phyloP scores from a whole-genome alignment of 2,113 vertebrate species.

The Lonchura striata region DNA sequence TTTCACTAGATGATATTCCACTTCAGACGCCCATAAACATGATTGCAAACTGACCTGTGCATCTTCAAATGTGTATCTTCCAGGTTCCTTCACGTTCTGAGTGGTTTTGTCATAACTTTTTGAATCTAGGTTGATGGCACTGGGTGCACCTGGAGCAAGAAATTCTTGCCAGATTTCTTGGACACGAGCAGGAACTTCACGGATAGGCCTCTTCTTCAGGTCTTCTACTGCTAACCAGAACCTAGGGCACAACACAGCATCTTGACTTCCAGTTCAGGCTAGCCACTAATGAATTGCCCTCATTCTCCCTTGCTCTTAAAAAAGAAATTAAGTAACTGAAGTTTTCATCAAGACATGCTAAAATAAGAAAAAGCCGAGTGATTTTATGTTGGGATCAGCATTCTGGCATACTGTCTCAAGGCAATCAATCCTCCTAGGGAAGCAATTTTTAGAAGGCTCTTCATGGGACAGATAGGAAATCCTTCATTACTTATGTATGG shows the following conservation, averaged over 20 bases:
- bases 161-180: constrained; percentile 98
- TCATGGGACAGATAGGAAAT: neutral
- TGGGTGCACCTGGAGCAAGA: constrained; percentile 91
- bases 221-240: constrained; percentile 98
- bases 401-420: neutral
- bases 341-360: neutral
- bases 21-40: neutral
- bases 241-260: constrained; percentile 65
- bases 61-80: constrained; percentile 92
- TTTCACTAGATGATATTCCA: neutral
- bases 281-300: neutral
- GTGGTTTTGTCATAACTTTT: constrained; percentile 98
- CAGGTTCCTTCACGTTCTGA: constrained; percentile 94
- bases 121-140: constrained; percentile 96
- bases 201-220: constrained; percentile 91
- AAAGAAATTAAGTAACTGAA: neutral
- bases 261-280: neutral
- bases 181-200: constrained; percentile 89
- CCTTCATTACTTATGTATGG: neutral
- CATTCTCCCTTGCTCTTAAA: neutral
- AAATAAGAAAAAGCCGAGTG: neutral
- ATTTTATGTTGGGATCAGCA: neutral
- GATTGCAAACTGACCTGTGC: constrained; percentile 83
- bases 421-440: neutral
- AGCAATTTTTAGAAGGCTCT: neutral